These are phyloP conservation scores for Ladona fulva DNA, from an alignment of 1,140 invertebrate species.

Conservation along the genomic window DNA sequence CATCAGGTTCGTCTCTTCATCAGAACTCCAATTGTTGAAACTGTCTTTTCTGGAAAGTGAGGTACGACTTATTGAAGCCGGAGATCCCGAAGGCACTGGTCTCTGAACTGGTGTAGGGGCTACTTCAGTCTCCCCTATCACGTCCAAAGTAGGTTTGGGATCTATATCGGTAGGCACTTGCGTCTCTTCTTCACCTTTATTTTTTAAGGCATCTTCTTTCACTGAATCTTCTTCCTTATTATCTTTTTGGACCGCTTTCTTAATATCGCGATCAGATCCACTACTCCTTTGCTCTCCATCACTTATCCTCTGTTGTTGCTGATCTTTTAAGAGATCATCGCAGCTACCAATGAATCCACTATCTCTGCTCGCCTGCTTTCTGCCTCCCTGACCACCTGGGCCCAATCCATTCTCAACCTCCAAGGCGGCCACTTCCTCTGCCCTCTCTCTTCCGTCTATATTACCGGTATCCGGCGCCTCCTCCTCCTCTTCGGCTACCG, in stretches of 20 bases:
- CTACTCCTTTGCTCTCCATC: conserved; percentile 16
- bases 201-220: background rate
- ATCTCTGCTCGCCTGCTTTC: conserved; percentile 70
- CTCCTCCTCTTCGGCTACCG: conserved; percentile 27
- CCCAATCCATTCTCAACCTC: conserved; percentile 20
- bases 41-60: conserved; percentile 69
- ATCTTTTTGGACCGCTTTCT: background rate
- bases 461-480: conserved; percentile 37
- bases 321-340: conserved; percentile 64
- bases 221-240: background rate
- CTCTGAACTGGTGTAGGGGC: background rate
- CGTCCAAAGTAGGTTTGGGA: background rate
- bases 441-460: conserved; percentile 26
- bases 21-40: conserved; percentile 87
- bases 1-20: conserved; percentile 88
- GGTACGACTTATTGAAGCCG: conserved; percentile 32
- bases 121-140: background rate
- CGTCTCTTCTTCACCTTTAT: conserved; percentile 5
- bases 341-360: conserved; percentile 82
- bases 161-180: background rate
- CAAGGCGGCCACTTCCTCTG: background rate
- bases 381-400: conserved; percentile 25
- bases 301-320: background rate
- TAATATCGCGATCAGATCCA: conserved; percentile 14
- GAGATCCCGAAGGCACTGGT: conserved; percentile 29